Evolutionary conservation across 1,140 invertebrate genomes (phyloP), one percentile per base, ranked within the genome.

Genomic region (Battus philenor): DNA sequence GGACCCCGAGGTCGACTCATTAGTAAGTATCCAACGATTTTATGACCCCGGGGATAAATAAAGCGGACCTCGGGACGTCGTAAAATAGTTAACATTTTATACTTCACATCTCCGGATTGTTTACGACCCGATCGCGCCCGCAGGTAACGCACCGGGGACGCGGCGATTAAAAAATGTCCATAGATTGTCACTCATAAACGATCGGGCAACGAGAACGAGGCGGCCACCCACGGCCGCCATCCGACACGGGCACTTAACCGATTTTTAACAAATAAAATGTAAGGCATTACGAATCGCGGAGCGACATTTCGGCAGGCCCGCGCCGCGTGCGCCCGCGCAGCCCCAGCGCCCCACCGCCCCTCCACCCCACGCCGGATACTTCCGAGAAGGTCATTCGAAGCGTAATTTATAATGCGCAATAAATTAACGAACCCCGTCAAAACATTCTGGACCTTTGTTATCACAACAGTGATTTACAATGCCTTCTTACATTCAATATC

Each of bases 1-100:
- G 76, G 96, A 98, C 89, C 95, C 95, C 74, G 97, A 98, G 92
- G 94, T 98, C 86, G 97, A 98, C 89, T 97, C 95, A 89, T 91
- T 98, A 91, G 96, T 98, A 91, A 97, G 95, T 96, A 88, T 75
- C 52, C 41, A 45, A 54, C 50, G 34, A 20, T 63, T 65, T 68
- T 58, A 63, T 66, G 31, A 38, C 47, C 20, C 34, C 31, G 48
- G 54, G 63, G 50, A 61, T 68, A 71, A 69, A 72, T 70, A 70
- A 65, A 68, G 60, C 48, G 36, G 55, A 53, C 26, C 51, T 49
- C 54, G 65, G 54, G 75, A 73, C 48, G 55, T 68, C 62, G 73
- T 83, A 80, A 83, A 80, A 54, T 73, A 62, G 68, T 75, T 59
- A 73, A 71, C 73, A 68, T 51, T 70, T 74, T 71, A 76, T 64